Evolutionary conservation across 2,797 vertebrate species (phyloP).

Genomic region (Gobionotothen gibberifrons): DNA sequence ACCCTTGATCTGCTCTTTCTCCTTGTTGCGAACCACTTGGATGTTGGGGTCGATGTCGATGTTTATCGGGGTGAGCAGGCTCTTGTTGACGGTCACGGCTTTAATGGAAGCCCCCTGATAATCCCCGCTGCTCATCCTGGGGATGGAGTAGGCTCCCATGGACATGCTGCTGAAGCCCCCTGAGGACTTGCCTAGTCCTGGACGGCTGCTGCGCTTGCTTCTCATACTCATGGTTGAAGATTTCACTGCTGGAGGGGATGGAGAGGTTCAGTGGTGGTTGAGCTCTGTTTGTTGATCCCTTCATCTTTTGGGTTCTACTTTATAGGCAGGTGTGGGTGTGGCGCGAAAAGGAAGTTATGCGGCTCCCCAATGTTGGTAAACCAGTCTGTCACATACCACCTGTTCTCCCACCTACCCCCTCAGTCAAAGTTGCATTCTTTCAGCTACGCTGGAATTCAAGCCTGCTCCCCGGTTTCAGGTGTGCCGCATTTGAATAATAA

Average conservation of each 20-base stretch:
- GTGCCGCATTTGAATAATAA: background rate
- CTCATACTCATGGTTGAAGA: conserved; percentile 71
- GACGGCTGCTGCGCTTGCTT: conserved; percentile 9
- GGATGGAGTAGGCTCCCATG: conserved; percentile 52
- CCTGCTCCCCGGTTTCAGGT: background rate
- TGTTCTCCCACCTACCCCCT: conserved; percentile 59
- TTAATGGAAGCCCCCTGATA: conserved; percentile 57
- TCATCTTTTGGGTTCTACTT: conserved; percentile 49
- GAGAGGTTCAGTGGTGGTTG: conserved; percentile 1
- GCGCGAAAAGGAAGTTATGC: conserved; percentile 53
- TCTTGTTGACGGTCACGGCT: conserved; percentile 83
- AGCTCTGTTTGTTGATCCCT: conserved; percentile 33
- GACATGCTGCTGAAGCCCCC: conserved; percentile 73
- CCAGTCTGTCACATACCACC: conserved; percentile 61
- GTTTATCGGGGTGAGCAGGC: conserved; percentile 83
- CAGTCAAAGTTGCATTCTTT: conserved; percentile 22
- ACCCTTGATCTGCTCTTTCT: conserved; percentile 93
- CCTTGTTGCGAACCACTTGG: conserved; percentile 84
- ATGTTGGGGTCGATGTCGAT: conserved; percentile 76
- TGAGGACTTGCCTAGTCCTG: background rate
- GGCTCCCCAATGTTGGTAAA: conserved; percentile 63
- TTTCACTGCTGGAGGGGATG: conserved; percentile 24
- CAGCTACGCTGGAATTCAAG: conserved; percentile 32
- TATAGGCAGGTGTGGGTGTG: conserved; percentile 67
- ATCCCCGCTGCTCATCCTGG: conserved; percentile 15